Conservation (phyloP, 2,888 invertebrate genomes). For the Tyria jacobaeae region DNA sequence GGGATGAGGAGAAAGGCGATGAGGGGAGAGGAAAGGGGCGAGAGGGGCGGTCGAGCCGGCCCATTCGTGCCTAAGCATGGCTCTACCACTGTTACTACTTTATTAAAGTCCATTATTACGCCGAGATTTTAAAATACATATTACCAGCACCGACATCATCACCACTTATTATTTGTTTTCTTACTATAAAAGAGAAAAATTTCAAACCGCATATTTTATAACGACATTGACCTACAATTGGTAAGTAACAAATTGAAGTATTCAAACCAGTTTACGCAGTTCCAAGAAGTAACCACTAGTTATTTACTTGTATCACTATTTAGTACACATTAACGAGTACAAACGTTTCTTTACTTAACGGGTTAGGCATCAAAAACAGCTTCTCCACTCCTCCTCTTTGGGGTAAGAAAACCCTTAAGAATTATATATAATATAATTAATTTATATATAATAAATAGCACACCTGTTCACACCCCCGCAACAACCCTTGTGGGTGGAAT, state of each 20-base stretch:
- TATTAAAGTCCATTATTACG: too few species aligned
- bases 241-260: slow-evolving; percentile 3
- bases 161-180: not conserved
- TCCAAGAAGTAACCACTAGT: not conserved
- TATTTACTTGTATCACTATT: not conserved
- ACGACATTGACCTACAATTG: slow-evolving; percentile 8
- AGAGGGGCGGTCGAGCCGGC: too few species aligned
- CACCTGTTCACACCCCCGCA: too few species aligned
- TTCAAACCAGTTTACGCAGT: not conserved
- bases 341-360: not conserved
- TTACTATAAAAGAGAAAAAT: not conserved
- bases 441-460: too few species aligned
- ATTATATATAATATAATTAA: too few species aligned
- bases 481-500: too few species aligned
- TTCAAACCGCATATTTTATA: not conserved
- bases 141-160: not conserved
- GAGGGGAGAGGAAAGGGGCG: too few species aligned
- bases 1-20: too few species aligned
- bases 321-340: not conserved
- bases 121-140: not conserved
- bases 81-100: too few species aligned
- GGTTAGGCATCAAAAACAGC: not conserved
- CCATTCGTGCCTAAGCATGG: too few species aligned
- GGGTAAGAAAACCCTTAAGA: too few species aligned
- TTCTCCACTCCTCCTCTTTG: too few species aligned